Evolutionary conservation across 2,797 vertebrate genomes (phyloP).

Genomic region (Taeniopygia guttata): DNA sequence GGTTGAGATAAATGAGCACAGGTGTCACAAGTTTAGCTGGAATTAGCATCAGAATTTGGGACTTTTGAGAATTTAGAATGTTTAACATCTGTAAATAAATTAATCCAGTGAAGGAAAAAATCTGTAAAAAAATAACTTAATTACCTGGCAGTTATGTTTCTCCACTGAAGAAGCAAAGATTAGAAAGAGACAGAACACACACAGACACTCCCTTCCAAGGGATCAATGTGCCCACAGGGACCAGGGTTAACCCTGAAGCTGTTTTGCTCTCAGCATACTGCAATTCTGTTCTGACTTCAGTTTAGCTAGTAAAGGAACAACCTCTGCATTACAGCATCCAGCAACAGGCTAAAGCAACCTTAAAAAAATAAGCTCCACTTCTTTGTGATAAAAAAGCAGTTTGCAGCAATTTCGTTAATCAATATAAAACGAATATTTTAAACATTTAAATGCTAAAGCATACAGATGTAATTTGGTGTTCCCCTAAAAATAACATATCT

Average conservation of each 20-base stretch:
- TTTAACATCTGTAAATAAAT: slow-evolving; percentile 11
- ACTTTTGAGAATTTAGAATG: background rate
- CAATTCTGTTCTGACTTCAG: background rate
- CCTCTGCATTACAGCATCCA: background rate
- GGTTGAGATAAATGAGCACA: slow-evolving; percentile 3
- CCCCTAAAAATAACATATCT: background rate
- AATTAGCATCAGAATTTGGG: background rate
- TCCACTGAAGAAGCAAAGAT: background rate
- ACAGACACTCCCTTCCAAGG: background rate
- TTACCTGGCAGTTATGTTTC: background rate
- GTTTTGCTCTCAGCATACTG: background rate
- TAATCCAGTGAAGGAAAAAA: background rate
- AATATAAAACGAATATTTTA: background rate
- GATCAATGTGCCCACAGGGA: background rate
- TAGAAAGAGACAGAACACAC: background rate
- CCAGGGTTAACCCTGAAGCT: background rate
- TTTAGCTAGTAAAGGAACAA: background rate
- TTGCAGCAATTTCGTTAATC: background rate
- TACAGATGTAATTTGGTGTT: background rate
- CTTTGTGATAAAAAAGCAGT: background rate
- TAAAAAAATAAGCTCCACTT: background rate
- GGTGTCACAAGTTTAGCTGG: background rate
- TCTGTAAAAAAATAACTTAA: background rate
- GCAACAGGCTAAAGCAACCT: background rate
- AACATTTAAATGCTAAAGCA: background rate